Percentiles rank a stretch among this genome's conserved stretches.
Evolutionary conservation across 2,113 vertebrate genomes (phyloP).

Genomic region (Serinus canaria): DNA sequence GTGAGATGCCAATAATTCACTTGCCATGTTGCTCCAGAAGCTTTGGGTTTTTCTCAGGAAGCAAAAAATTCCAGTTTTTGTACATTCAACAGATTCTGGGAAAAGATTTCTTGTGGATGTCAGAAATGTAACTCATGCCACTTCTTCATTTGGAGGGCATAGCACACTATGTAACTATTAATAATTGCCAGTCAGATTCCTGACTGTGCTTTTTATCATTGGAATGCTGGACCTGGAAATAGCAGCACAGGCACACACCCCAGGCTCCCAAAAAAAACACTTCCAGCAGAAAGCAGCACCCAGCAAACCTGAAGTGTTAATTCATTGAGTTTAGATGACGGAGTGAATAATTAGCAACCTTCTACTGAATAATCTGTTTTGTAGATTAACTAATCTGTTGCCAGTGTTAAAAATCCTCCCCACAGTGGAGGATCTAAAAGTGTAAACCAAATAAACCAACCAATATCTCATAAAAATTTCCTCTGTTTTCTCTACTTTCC

Average conservation of each 20-base stretch:
- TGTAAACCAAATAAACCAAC: background rate
- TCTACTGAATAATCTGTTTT: background rate
- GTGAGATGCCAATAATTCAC: background rate
- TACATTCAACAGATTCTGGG: background rate
- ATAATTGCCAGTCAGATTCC: background rate
- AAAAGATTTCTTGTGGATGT: background rate
- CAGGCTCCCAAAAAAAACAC: background rate
- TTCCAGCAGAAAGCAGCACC: background rate
- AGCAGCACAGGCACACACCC: background rate
- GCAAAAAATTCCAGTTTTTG: background rate
- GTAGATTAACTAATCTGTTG: background rate
- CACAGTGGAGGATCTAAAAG: background rate
- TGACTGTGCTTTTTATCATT: constrained; percentile 5
- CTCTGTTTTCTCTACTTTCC: background rate
- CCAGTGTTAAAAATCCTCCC: background rate
- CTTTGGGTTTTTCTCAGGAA: background rate
- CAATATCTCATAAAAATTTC: background rate
- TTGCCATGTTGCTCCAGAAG: background rate
- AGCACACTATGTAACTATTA: background rate
- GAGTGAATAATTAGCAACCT: background rate
- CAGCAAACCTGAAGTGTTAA: background rate
- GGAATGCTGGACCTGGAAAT: constrained; percentile 23
- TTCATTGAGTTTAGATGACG: background rate
- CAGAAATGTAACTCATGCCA: background rate
- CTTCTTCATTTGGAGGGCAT: background rate